Conservation (phyloP, 2,113 vertebrate species). For the Rhombomys opimus region DNA sequence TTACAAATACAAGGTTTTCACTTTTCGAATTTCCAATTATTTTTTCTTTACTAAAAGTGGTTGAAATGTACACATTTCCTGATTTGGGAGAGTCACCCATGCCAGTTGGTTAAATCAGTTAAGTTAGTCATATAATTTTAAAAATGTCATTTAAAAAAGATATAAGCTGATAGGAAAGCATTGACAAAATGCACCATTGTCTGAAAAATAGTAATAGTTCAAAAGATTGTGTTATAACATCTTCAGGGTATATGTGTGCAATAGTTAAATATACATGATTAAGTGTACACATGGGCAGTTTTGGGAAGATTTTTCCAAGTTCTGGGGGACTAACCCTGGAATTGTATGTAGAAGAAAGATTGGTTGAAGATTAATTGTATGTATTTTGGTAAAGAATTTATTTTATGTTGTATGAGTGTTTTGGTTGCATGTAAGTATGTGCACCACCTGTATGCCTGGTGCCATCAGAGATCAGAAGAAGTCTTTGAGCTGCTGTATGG, state of each 20-base stretch:
- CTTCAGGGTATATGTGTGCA: neutral
- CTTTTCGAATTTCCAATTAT: neutral
- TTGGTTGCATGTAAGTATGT: neutral
- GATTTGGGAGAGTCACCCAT: slow-evolving; percentile 8
- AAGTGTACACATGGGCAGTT: neutral
- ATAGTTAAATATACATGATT: rapidly evolving
- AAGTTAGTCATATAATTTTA: neutral
- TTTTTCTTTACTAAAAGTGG: slow-evolving; percentile 45
- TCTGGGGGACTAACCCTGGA: neutral
- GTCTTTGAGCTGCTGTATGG: neutral
- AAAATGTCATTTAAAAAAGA: neutral
- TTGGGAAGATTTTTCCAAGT: neutral
- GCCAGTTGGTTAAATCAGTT: slow-evolving; percentile 13
- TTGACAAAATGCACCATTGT: neutral
- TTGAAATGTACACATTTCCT: neutral
- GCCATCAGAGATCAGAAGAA: neutral
- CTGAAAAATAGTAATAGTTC: neutral
- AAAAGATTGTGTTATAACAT: neutral
- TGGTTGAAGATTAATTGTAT: neutral
- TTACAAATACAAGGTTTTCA: neutral
- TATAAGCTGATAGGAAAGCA: neutral
- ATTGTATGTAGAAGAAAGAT: neutral
- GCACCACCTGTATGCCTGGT: neutral
- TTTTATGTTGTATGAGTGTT: neutral
- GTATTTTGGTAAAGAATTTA: neutral